phyloP scores from a whole-genome alignment of 2,888 invertebrate genomes.

The Pachycephus smyrnensis region DNA sequence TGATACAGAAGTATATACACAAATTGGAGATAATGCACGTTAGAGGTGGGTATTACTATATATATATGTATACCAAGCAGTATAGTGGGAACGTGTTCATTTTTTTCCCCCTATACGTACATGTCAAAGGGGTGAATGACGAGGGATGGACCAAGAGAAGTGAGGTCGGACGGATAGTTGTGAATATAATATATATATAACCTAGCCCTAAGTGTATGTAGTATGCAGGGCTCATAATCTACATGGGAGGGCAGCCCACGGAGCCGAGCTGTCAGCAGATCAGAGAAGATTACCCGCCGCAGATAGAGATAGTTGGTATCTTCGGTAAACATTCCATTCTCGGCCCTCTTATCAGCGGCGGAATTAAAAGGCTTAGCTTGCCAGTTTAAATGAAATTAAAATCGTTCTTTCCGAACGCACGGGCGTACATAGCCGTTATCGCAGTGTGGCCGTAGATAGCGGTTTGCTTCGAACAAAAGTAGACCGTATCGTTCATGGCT shows the following conservation, averaged over 20 bases:
- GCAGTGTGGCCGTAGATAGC: conserved; percentile 6
- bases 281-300: conserved; percentile 30
- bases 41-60: neutral
- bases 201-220: neutral
- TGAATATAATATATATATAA: neutral
- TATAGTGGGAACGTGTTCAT: neutral
- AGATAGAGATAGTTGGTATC: conserved; percentile 39
- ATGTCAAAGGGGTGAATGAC: neutral
- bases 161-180: neutral
- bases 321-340: conserved; percentile 37
- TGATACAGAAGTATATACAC: conserved; percentile 23
- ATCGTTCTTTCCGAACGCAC: conserved; percentile 26
- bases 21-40: conserved; percentile 18
- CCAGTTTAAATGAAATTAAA: conserved; percentile 30
- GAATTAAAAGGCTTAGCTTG: conserved; percentile 38
- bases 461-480: neutral
- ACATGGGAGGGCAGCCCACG: conserved; percentile 17
- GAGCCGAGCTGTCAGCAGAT: conserved; percentile 31
- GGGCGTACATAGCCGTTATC: conserved; percentile 30
- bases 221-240: conserved; percentile 16
- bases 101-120: neutral
- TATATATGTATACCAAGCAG: neutral
- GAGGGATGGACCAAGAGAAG: neutral
- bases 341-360: conserved; percentile 35
- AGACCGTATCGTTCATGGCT: neutral